Evolutionary conservation across 2,797 vertebrate species (phyloP).

Genomic region (Stomatorhinus walkeri): DNA sequence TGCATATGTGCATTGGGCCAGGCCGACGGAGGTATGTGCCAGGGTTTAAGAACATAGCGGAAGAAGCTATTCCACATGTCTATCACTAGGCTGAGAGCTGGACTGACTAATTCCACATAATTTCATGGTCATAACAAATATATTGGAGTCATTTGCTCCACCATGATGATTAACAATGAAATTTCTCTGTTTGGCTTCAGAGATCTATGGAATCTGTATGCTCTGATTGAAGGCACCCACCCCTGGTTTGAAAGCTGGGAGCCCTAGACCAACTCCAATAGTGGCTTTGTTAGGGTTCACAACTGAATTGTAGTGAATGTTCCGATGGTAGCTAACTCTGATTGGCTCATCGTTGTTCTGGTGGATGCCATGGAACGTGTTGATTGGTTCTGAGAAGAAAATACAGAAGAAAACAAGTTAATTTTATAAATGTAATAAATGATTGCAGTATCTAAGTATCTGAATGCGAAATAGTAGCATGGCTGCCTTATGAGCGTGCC

Average conservation of each 20-base stretch:
- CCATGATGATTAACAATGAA: neutral
- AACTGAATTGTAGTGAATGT: constrained; percentile 95
- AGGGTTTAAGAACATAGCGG: neutral
- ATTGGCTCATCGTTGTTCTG: constrained; percentile 91
- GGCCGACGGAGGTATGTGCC: neutral
- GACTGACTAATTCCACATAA: constrained; percentile 11
- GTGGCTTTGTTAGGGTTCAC: constrained; percentile 95
- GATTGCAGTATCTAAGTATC: neutral
- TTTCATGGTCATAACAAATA: neutral
- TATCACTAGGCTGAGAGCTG: neutral
- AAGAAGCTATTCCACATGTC: neutral
- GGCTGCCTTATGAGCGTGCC: neutral
- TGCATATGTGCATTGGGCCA: neutral
- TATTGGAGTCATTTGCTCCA: neutral
- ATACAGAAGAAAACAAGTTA: neutral
- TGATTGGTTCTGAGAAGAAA: constrained; percentile 74
- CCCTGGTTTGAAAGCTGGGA: constrained; percentile 88
- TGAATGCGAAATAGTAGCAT: neutral
- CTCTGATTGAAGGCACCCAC: constrained; percentile 52
- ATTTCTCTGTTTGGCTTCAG: neutral
- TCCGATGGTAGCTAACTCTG: constrained; percentile 90
- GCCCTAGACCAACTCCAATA: constrained; percentile 85
- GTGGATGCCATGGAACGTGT: constrained; percentile 91
- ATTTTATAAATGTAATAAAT: constrained; percentile 5
- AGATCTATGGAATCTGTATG: neutral